Evolutionary conservation across 2,797 vertebrate genomes (phyloP).

Genomic region (Hemitrygon akajei): DNA sequence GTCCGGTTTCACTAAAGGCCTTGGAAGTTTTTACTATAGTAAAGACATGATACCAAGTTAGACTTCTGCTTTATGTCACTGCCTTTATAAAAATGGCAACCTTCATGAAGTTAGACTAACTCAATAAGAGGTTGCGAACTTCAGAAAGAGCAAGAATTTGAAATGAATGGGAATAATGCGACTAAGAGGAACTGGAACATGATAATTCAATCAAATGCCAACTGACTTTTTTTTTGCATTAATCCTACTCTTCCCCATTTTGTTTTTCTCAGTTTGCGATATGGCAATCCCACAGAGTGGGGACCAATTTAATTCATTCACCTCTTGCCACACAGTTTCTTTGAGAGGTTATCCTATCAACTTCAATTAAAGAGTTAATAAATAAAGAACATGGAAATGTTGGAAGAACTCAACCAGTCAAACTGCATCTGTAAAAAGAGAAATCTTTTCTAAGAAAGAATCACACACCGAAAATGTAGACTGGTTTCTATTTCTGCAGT

Average conservation of each 20-base stretch:
- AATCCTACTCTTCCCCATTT: too few relatives aligned
- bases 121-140: background rate
- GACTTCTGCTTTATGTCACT: too few relatives aligned
- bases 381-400: background rate
- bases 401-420: too few relatives aligned
- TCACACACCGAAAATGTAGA: too few relatives aligned
- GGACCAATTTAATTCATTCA: background rate
- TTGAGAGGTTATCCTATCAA: background rate
- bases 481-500: too few relatives aligned
- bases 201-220: background rate
- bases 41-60: too few relatives aligned
- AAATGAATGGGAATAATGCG: background rate
- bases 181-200: background rate
- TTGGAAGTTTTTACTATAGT: too few relatives aligned
- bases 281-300: background rate
- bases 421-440: too few relatives aligned
- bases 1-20: too few relatives aligned
- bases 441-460: too few relatives aligned
- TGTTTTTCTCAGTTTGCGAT: background rate
- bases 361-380: background rate
- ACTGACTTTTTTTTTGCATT: too few relatives aligned
- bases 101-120: background rate
- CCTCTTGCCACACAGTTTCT: background rate
- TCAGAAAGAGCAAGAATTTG: background rate
- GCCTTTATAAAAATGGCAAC: background rate